Percentiles rank a stretch among this genome's conserved stretches.
phyloP scores from a whole-genome alignment of 1,140 invertebrate species.

The Euschistus heros region DNA sequence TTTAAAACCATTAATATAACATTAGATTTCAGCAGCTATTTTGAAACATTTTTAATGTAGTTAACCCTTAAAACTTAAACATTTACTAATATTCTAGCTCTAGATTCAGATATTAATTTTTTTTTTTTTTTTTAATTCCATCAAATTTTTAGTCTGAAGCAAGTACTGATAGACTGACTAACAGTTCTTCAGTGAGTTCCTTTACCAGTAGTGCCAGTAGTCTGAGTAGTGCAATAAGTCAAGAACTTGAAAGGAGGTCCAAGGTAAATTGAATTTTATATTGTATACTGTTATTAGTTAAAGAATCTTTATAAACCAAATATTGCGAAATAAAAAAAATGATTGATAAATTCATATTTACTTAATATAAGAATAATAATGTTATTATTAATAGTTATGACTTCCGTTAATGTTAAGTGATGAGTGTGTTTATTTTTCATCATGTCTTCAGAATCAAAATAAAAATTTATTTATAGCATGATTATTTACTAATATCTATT shows the following conservation, averaged over 20 bases:
- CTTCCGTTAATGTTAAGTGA: too few relatives aligned
- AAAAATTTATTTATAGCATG: too few relatives aligned
- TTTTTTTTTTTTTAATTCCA: slow-evolving; percentile 13
- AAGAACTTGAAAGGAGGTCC: slow-evolving; percentile 50
- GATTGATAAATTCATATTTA: neutral
- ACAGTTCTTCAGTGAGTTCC: slow-evolving; percentile 30
- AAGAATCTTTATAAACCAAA: too few relatives aligned
- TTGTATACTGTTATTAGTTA: too few relatives aligned
- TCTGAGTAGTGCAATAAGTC: slow-evolving; percentile 42
- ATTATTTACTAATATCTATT: too few relatives aligned
- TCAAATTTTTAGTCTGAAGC: slow-evolving; percentile 24
- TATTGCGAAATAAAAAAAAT: neutral
- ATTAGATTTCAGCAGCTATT: neutral
- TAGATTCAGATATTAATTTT: neutral
- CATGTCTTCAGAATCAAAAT: too few relatives aligned
- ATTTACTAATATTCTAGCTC: neutral
- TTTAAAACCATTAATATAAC: neutral
- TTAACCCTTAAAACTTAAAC: neutral
- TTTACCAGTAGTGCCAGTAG: slow-evolving; percentile 29
- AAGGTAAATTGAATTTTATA: slow-evolving; percentile 39
- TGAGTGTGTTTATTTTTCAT: too few relatives aligned
- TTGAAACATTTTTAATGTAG: neutral
- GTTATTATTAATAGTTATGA: neutral
- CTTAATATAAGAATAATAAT: neutral
- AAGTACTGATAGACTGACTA: slow-evolving; percentile 26